A percentile compares a stretch with the other conserved stretches of the same genome.
phyloP scores from a whole-genome alignment of 2,113 vertebrate genomes.

The Ancistrus triradiatus region DNA sequence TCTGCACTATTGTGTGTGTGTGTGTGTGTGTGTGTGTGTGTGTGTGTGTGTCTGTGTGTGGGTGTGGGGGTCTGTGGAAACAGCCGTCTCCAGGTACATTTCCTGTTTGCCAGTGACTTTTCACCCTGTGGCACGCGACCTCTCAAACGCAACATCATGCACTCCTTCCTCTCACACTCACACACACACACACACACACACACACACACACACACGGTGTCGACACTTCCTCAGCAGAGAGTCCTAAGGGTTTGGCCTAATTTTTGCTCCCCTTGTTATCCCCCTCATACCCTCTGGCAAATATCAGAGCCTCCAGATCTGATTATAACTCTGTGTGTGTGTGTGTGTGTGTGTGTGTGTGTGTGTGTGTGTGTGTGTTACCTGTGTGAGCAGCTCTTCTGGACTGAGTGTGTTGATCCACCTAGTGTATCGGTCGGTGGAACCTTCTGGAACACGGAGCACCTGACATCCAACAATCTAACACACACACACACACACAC shows the following conservation, averaged over 20 bases:
- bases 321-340: not conserved
- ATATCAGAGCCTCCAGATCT: too few species aligned
- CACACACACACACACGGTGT: conserved; percentile 13
- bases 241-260: not conserved
- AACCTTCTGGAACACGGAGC: conserved; percentile 74
- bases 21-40: conserved; percentile 30
- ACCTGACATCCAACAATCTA: conserved; percentile 89
- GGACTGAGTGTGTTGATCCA: conserved; percentile 85
- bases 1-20: conserved; percentile 17
- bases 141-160: conserved; percentile 22
- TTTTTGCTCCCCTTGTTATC: too few species aligned
- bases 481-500: conserved; percentile 22
- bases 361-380: conserved; percentile 50
- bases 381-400: conserved; percentile 87
- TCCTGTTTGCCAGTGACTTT: conserved; percentile 62
- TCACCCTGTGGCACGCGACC: conserved; percentile 56
- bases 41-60: conserved; percentile 7
- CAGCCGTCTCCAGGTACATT: conserved; percentile 51
- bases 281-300: too few species aligned
- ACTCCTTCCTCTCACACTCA: conserved; percentile 25
- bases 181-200: conserved; percentile 26
- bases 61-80: conserved; percentile 56
- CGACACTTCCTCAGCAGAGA: not conserved
- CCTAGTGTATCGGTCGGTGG: conserved; percentile 88
- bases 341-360: conserved; percentile 2